These are phyloP conservation scores for Pyrocoelia pectoralis DNA, from an alignment of 2,888 invertebrate genomes.

Conservation along the genomic window DNA sequence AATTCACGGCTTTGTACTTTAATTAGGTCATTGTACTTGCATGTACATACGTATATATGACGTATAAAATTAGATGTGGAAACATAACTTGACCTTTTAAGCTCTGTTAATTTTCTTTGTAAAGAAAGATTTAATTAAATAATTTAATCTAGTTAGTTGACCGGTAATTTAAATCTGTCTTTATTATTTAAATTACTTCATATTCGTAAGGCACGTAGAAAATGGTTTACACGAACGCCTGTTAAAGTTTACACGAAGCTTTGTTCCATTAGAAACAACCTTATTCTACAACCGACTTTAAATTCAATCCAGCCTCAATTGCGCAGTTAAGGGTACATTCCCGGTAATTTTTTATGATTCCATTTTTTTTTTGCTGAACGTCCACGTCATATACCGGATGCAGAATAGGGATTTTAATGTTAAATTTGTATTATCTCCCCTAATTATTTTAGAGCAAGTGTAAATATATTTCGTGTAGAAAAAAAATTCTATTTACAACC, in stretches of 20 bases:
- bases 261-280: not conserved
- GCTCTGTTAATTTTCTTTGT: constrained; percentile 1
- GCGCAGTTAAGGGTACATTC: too few species aligned
- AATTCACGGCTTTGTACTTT: constrained; percentile 7
- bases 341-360: too few species aligned
- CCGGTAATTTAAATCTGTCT: constrained; percentile 1
- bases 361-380: too few species aligned
- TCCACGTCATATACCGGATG: too few species aligned
- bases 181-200: not conserved
- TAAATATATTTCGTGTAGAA: too few species aligned
- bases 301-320: too few species aligned
- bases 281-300: not conserved
- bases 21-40: constrained; percentile 9
- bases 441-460: too few species aligned
- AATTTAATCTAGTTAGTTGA: not conserved
- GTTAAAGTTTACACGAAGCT: not conserved
- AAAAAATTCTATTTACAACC: too few species aligned
- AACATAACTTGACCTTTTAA: not conserved
- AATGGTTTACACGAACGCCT: not conserved
- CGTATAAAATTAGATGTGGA: not conserved
- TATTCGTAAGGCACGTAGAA: not conserved
- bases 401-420: too few species aligned
- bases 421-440: too few species aligned
- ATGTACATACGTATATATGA: not conserved
- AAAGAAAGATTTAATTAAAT: not conserved